Conservation (phyloP, 2,888 invertebrate genomes). For the Torymus tubicola region DNA sequence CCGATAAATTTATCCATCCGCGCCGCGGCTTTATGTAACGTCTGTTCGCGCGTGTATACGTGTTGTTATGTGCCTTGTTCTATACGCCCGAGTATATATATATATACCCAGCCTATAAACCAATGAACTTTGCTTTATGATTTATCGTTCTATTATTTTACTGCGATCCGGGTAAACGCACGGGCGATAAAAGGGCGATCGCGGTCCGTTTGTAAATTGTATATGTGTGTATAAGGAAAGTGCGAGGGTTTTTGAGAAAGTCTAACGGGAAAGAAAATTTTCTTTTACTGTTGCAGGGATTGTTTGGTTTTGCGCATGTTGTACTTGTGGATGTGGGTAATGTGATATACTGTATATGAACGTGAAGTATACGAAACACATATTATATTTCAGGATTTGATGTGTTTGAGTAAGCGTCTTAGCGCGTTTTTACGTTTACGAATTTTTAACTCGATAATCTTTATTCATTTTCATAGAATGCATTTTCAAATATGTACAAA, state of each 20-base stretch:
- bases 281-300: background rate
- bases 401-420: background rate
- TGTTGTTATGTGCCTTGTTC: conserved; percentile 11
- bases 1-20: conserved; percentile 59
- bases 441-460: background rate
- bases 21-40: conserved; percentile 47
- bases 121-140: conserved; percentile 37
- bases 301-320: background rate
- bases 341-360: too few relatives aligned
- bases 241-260: conserved; percentile 7
- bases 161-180: conserved; percentile 20
- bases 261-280: background rate
- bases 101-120: background rate
- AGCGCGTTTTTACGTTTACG: background rate
- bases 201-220: conserved; percentile 2
- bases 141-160: conserved; percentile 53
- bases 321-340: too few relatives aligned
- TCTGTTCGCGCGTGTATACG: background rate
- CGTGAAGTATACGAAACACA: background rate
- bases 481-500: too few relatives aligned
- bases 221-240: too few relatives aligned
- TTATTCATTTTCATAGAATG: background rate
- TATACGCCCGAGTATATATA: background rate
- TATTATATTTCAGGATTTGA: background rate
- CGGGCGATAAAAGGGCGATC: conserved; percentile 1